A percentile compares a stretch with the other conserved stretches of the same genome.
These are phyloP conservation scores for Rhopalosiphum maidis DNA, from an alignment of 1,140 invertebrate species.

Conservation along the genomic window DNA sequence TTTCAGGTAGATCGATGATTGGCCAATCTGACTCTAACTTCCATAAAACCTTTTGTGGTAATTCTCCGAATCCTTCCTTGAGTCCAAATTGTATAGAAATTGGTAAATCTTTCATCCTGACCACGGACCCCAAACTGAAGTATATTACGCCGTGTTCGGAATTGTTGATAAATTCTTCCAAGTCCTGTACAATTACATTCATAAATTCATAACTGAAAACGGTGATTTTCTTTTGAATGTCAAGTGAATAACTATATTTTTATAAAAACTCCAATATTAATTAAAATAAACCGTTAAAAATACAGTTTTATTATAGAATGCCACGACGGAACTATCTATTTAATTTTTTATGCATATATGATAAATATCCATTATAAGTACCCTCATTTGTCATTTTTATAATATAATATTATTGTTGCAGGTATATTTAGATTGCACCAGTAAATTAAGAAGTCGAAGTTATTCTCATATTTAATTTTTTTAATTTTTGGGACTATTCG, in stretches of 20 bases:
- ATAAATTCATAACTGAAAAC: neutral
- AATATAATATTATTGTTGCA: too few species aligned
- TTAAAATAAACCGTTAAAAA: neutral
- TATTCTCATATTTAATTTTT: too few species aligned
- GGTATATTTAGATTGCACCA: too few species aligned
- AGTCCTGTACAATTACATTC: slow-evolving; percentile 54
- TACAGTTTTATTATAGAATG: neutral
- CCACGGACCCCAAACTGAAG: slow-evolving; percentile 71
- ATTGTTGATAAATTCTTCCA: slow-evolving; percentile 59
- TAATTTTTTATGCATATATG: neutral
- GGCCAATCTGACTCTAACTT: slow-evolving; percentile 63
- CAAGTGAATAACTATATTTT: neutral
- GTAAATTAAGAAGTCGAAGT: too few species aligned
- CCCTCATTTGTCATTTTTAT: neutral
- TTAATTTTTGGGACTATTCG: too few species aligned
- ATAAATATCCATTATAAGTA: neutral
- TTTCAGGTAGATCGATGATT: slow-evolving; percentile 27
- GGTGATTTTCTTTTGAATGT: neutral
- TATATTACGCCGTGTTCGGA: slow-evolving; percentile 70
- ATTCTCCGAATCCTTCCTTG: slow-evolving; percentile 63
- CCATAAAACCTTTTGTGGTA: slow-evolving; percentile 67
- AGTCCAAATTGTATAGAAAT: slow-evolving; percentile 62
- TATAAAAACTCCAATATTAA: neutral
- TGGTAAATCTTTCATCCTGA: slow-evolving; percentile 59
- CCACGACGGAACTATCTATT: neutral